Percentiles rank a stretch among this genome's conserved stretches.
These are phyloP conservation scores for Autographa gamma DNA, from an alignment of 2,888 invertebrate genomes.

Conservation along the genomic window DNA sequence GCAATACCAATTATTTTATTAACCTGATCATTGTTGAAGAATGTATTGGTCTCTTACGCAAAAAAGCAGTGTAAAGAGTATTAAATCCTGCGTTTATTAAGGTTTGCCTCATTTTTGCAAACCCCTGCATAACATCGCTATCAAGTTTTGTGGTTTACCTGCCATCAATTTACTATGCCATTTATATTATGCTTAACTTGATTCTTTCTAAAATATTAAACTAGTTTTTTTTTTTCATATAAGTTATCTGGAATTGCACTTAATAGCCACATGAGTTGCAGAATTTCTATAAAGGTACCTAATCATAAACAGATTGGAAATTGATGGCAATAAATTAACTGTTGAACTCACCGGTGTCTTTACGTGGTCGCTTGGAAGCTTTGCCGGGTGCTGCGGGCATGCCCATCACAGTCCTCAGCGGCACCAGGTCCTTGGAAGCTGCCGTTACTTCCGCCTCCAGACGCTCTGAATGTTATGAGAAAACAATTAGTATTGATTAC, in stretches of 20 bases:
- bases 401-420: constrained; percentile 75
- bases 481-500: not conserved
- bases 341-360: constrained; percentile 76
- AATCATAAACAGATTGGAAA: too few relatives aligned
- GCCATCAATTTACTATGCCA: too few relatives aligned
- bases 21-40: not conserved
- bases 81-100: not conserved
- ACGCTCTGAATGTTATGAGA: constrained; percentile 70
- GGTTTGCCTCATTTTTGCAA: too few relatives aligned
- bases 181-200: too few relatives aligned
- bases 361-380: constrained; percentile 74
- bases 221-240: too few relatives aligned
- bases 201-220: too few relatives aligned
- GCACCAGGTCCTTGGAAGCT: constrained; percentile 71
- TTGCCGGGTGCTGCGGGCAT: constrained; percentile 65
- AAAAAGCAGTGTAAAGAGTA: not conserved
- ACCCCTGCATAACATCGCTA: too few relatives aligned
- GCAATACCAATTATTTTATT: not conserved
- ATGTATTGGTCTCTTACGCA: not conserved
- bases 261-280: too few relatives aligned
- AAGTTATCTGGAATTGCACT: too few relatives aligned
- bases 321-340: too few relatives aligned
- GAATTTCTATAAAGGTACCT: too few relatives aligned
- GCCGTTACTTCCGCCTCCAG: constrained; percentile 80
- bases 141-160: too few relatives aligned